Evolutionary conservation across 2,113 vertebrate species (phyloP), one percentile per base, ranked within the genome.

Genomic region (Morone chrysops): DNA sequence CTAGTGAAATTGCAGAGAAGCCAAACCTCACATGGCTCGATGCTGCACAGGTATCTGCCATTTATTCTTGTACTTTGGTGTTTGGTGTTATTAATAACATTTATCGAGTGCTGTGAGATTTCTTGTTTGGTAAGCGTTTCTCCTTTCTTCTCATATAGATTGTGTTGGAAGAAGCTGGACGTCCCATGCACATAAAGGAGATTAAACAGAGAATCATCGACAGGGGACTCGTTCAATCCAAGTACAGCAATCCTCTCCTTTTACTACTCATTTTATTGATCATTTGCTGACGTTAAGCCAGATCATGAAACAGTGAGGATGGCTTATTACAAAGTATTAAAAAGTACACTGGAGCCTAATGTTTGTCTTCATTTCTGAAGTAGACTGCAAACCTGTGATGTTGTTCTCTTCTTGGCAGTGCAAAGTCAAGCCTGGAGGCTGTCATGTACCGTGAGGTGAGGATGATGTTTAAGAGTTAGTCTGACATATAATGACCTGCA

Each of bases 371-470:
- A 10, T 54, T 70, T 56, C 6, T 17, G 25, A 17, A 40, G 1
- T 66, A 22, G 41, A 13, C 8, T 3, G 0, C 7, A 43, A 13
- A 50, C 38, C 4, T 61, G 17, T 45, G 16, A 20, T 45, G 2
- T 85, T n/a, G 0, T 57, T 84, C 6, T 90, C 16, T 85, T 38
- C 16, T n/a, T 51, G 5, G 20, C 79, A 96, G 96, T 90, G 95
- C 96, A 68, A 96, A 96, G 80, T 96, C 96, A 1, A 96, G 96
- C 74, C 88, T 96, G 61, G 96, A 96, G 84, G 96, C 96, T 2
- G 96, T 96, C 50, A 96, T 96, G 95, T 96, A 96, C 48, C 92
- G 96, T 5, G 96, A 96, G 95, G 96, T 96, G 91, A 95, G 95
- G 59, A 45, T 1, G 25, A 43, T 18, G 53, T 79, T 81, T 51